phyloP scores from a whole-genome alignment of 1,140 invertebrate genomes.

The Polypedilum vanderplanki region DNA sequence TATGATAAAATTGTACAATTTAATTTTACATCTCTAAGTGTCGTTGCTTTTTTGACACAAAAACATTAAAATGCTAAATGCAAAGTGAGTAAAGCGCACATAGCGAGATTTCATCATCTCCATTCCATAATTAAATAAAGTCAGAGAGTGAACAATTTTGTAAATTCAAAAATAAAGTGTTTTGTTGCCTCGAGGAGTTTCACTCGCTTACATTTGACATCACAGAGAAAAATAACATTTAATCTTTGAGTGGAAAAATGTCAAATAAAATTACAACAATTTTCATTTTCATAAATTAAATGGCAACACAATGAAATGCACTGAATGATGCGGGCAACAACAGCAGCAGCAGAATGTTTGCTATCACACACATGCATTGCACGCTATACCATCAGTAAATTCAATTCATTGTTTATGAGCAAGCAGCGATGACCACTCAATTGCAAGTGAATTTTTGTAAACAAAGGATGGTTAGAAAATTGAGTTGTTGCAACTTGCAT shows the following conservation, averaged over 20 bases:
- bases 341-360: neutral
- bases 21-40: conserved; percentile 1
- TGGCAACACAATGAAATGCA: neutral
- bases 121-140: neutral
- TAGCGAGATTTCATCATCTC: neutral
- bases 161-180: conserved; percentile 7
- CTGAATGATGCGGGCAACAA: neutral
- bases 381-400: neutral
- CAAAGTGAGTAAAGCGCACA: too few relatives aligned
- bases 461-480: neutral
- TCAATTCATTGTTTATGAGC: neutral
- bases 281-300: conserved; percentile 11
- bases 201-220: conserved; percentile 1
- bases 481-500: neutral
- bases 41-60: neutral
- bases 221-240: neutral
- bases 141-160: neutral
- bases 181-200: neutral
- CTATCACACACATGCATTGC: neutral
- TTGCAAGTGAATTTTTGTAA: neutral
- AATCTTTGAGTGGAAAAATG: neutral
- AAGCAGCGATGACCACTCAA: neutral
- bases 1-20: neutral
- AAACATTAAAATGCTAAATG: neutral
- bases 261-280: neutral